Evolutionary conservation across 2,113 vertebrate genomes (phyloP), one percentile per base, ranked within the genome.

Genomic region (Picathartes gymnocephalus): DNA sequence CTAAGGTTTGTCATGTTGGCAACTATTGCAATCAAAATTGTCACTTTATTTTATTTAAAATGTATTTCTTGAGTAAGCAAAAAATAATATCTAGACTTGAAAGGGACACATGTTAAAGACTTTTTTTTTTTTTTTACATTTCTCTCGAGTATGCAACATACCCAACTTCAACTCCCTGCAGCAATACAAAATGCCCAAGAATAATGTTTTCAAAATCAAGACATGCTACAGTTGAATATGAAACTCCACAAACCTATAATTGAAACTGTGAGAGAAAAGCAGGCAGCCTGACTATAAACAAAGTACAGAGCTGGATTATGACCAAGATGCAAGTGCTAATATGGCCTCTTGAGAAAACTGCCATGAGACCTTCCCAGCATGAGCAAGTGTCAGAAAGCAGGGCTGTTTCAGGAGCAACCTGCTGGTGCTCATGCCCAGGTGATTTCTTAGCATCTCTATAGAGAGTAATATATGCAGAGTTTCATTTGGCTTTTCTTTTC

Each of bases 121-220:
- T 70, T 27, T 44, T 33, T 15, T 56, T 31, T 74, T 60, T 80
- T 65, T 95, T 91, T 61, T 51, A 50, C 44, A 44, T 94, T 92
- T 82, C 72, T 96, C 92, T 84, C 0, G 19, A 82, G 85, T 80
- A 54, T 73, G 79, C 65, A 89, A 25, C 83, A 25, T 66, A 82
- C 23, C 87, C 64, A 74, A 15, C 81, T 76, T 92, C 61, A 82
- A 9, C 74, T 96, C 85, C 82, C 91, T 89, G 76, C 78, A 95
- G 84, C 92, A 95, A 88, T 78, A 93, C 74, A 77, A 78, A 95
- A 92, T 82, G 65, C 81, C 54, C 53, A 57, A 78, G 83, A 88
- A 96, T 78, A 96, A 82, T 95, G 71, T 91, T 96, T 95, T 95
- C 90, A 88, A 74, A 94, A 94, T 95, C 92, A 93, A 92, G 95